Percentiles rank a stretch among this genome's conserved stretches.
These are phyloP conservation scores for Clarias macrocephalus DNA, from an alignment of 2,113 vertebrate genomes.

Conservation along the genomic window DNA sequence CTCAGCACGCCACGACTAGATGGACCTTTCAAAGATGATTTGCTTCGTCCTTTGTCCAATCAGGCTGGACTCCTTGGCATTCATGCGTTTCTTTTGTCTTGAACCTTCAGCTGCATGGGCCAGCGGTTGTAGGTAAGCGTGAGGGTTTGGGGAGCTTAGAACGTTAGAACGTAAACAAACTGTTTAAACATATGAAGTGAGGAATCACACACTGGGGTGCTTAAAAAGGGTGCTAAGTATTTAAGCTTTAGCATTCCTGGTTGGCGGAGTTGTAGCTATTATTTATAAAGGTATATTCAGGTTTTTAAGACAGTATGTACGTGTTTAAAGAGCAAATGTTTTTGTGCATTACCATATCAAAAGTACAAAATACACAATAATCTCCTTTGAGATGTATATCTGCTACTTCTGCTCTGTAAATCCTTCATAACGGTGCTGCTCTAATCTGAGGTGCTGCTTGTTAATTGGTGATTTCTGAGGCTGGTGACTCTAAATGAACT, in stretches of 20 bases:
- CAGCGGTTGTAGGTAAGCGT: not conserved
- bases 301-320: too few species aligned
- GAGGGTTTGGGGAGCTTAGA: not conserved
- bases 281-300: too few species aligned
- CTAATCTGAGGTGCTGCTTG: too few species aligned
- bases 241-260: not conserved
- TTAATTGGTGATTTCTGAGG: too few species aligned
- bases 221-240: too few species aligned
- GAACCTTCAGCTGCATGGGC: not conserved
- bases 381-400: too few species aligned
- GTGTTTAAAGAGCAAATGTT: too few species aligned
- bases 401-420: too few species aligned
- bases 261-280: not conserved
- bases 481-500: too few species aligned
- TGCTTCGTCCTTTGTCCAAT: constrained; percentile 53
- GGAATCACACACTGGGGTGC: not conserved
- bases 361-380: too few species aligned
- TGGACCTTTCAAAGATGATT: constrained; percentile 66
- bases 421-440: too few species aligned
- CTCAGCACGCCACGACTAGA: constrained; percentile 64
- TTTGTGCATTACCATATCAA: too few species aligned
- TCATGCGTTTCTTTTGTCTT: not conserved
- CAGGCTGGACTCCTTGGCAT: not conserved
- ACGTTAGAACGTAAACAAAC: not conserved
- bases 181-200: not conserved